Evolutionary conservation across 1,140 invertebrate genomes (phyloP), one percentile per base, ranked within the genome.

Genomic region (Copidosoma floridanum): DNA sequence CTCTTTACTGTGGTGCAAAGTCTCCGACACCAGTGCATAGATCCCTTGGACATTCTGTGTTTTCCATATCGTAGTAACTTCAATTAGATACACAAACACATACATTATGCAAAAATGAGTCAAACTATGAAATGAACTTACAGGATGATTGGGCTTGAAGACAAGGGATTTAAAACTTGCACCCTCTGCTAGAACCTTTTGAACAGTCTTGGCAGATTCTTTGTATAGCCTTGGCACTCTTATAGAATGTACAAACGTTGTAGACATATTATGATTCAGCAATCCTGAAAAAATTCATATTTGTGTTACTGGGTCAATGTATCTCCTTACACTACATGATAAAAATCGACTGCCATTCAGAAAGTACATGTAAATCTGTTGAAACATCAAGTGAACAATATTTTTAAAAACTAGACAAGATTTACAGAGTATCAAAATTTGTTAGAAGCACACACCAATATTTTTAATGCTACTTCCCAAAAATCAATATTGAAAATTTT

Each of bases 181-280:
- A 63, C 86, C 85, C 71, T 89, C 83, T 54, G 87, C 85, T 53
- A 83, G 76, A 14, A 89, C 85, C 70, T 84, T 74, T 72, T 85
- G 82, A 24, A 89, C 77, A 55, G 90, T 84, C 71, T 85, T 85
- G 2, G 88, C 83, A 20, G 86, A 84, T 61, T 82, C 71, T 82
- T 89, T 91, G 73, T 91, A 94, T 71, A 91, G 77, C 71, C 85
- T 83, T 40, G 90, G 90, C 62, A 92, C 88, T 82, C 85, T 89
- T 37, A 90, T 73, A 38, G 89, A 90, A 78, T 90, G 88, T 64
- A 84, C 80, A 75, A 86, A 87, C 51, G 65, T 68, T 38, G 67
- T 61, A 58, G 65, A 69, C 72, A 75, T 75, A 52, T 32, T 55
- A 47, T 14, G 1, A 61, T 40, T 54, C 41, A 61, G 53, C 44